Evolutionary conservation across 1,140 invertebrate species (phyloP), one percentile per base, ranked within the genome.

Genomic region (Anthonomus grandis): DNA sequence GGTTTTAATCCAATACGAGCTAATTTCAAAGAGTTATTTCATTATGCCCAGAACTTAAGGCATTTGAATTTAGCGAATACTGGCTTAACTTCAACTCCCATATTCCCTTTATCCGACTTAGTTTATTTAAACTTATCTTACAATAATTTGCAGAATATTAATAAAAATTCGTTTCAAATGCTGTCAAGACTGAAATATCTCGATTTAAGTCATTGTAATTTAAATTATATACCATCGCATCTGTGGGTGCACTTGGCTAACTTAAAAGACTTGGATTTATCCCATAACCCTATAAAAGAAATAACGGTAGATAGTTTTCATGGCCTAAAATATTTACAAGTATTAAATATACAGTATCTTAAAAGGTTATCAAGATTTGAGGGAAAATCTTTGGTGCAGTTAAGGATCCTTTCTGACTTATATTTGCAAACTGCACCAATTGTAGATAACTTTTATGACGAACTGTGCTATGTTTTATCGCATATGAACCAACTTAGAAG

Each of bases 1-100:
- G 88, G 89, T 25, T 82, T 81, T 46, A 95, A 95, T 73, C 77
- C 81, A n/a, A 71, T 90, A 1, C 83, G 89, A 60, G 88, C 90
- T 34, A 93, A 93, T 74, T 90, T 91, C 66, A 91, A 91, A 64
- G 90, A 93, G 72, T 78, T 93, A n/a, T 91, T 93, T 65, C 87
- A 92, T 67, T 91, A 92, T 71, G 80, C 91, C 12, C 90, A 89
- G 23, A 86, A 86, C 60, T 75, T 93, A 22, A 83, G 87, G 67
- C 79, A 85, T 67, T 78, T 94, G 46, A 86, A 84, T 69, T 74
- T 93, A 59, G 82, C 84, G 38, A 83, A 82, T 68, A 85, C 87
- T 68, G 86, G 87, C 25, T 80, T 93, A 50, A 85, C 79, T 64
- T 81, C 80, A 22, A 78, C 89, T 54, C 91, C 91, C 27, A 74